phyloP scores from a whole-genome alignment of 1,140 invertebrate genomes.

The Ceratitis capitata region DNA sequence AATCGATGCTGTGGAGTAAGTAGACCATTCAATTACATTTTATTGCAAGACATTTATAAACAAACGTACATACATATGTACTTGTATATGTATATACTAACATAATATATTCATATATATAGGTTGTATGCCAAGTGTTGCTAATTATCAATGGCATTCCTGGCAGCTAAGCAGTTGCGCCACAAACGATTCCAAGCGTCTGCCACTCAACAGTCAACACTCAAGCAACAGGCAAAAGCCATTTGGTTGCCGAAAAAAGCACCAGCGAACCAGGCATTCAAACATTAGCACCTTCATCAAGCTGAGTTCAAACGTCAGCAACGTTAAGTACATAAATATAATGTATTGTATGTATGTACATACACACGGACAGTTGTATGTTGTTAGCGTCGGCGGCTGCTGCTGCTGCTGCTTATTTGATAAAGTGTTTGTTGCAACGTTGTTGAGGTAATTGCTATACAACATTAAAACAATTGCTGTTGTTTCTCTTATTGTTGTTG shows the following conservation, averaged over 20 bases:
- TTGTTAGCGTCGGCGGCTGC: background rate
- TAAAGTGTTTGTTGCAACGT: constrained; percentile 22
- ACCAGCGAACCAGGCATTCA: too few species aligned
- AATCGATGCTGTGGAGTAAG: background rate
- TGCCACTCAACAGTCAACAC: background rate
- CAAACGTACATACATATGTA: background rate
- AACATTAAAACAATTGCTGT: background rate
- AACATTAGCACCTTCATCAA: constrained; percentile 25
- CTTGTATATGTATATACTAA: background rate
- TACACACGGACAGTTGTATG: background rate
- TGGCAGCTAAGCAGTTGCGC: background rate
- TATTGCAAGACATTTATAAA: background rate
- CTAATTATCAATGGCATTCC: constrained; percentile 22
- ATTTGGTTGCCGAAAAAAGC: constrained; percentile 26
- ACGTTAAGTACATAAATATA: background rate
- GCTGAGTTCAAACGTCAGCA: constrained; percentile 19
- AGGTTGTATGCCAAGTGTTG: constrained; percentile 12
- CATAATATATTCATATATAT: too few species aligned
- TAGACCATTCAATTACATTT: background rate
- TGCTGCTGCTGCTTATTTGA: constrained; percentile 6
- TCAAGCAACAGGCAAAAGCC: background rate
- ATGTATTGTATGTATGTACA: background rate
- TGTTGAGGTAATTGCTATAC: background rate
- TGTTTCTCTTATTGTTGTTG: background rate
- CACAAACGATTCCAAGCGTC: background rate